These are phyloP conservation scores for Chiloscyllium punctatum DNA, from an alignment of 2,797 vertebrate genomes.

Conservation along the genomic window DNA sequence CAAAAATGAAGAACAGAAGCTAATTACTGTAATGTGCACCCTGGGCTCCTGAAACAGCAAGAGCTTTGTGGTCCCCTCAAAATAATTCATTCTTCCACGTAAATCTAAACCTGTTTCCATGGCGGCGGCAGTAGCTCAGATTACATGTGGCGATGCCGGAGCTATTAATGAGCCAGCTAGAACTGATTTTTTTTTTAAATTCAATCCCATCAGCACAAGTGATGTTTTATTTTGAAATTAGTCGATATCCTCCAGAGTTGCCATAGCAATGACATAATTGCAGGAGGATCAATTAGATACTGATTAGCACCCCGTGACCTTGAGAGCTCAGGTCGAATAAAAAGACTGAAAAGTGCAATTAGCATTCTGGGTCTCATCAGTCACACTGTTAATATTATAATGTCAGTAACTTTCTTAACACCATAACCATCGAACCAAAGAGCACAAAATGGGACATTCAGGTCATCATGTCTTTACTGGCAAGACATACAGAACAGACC, in stretches of 20 bases:
- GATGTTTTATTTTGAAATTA: not conserved
- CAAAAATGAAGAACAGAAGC: not conserved
- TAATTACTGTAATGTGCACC: not conserved
- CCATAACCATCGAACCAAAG: not conserved
- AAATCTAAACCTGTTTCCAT: conserved; percentile 7
- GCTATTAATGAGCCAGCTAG: not conserved
- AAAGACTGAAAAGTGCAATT: not conserved
- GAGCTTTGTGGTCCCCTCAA: not conserved
- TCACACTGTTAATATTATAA: not conserved
- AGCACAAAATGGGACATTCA: not conserved
- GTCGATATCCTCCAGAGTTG: not conserved
- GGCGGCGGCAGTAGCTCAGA: not conserved
- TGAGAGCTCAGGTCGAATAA: not conserved
- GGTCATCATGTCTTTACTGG: not conserved
- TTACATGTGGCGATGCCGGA: not conserved
- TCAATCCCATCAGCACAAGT: not conserved
- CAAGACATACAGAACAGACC: not conserved
- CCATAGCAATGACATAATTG: not conserved
- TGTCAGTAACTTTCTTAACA: not conserved
- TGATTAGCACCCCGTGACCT: not conserved
- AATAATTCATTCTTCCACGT: not conserved
- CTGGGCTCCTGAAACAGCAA: not conserved
- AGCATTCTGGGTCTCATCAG: not conserved
- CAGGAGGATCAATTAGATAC: not conserved
- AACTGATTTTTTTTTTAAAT: not conserved